Base-by-base conservation (phyloP, 2,888 invertebrate species). In the Agrypnus murinus region DNA sequence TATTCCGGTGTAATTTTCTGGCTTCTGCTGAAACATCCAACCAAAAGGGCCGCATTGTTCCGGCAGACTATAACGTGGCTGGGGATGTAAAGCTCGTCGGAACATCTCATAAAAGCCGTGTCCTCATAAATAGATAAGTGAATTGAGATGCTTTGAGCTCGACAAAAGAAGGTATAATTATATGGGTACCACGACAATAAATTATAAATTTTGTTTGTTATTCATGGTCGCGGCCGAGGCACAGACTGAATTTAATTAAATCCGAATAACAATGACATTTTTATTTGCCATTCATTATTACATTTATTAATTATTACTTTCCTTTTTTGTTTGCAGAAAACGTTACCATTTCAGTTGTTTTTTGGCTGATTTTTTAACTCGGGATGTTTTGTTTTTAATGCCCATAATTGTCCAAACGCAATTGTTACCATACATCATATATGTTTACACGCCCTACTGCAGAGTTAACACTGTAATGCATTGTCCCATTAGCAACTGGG, bases 401-500 rank as follows among this genome's bases (percentile, higher is more conserved):
- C 48, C 36, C 48, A 63, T 63, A 63, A 63, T 36, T 63, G 46
- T 63, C 46, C 36, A 36, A 50, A 40, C 38, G 57, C 63, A 57
- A 57, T 59, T 63, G 68, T 62, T 63, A 68, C 55, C 55, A 59
- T 77, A 73, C 66, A 76, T 74, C 76, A 76, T 76, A 72, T 73
- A 75, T 79, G 78, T 79, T 79, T 79, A 77, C 79, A 76, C 76
- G 76, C 76, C 75, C 77, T 77, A 74, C 75, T 75, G 77, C 69
- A 71, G 69, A 78, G 77, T 74, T 78, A 78, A 78, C 79, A 69
- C 74, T 71, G 74, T 79, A 81, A 80, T 80, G 80, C 80, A 80
- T 81, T 80, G 81, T 80, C 78, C 80, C 77, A 77, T 81, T 80
- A 81, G 80, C 79, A 79, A 80, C 81, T 80, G 81, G 78, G 78